phyloP scores from a whole-genome alignment of 2,113 vertebrate species.

The Indri indri region DNA sequence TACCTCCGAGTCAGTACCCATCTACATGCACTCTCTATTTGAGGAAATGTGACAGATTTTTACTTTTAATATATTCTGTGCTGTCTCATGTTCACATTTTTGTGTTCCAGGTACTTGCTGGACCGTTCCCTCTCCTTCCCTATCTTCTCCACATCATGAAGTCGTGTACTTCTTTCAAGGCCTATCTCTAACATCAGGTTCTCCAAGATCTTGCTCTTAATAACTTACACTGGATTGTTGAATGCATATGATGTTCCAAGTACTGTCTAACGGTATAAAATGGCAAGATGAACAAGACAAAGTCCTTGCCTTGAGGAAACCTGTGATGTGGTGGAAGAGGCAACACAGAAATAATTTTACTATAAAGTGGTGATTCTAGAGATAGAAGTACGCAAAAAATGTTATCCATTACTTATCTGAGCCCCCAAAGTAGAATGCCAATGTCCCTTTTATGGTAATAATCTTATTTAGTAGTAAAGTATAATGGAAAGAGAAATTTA shows the following conservation, averaged over 20 bases:
- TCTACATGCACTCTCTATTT: neutral
- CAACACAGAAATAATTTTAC: neutral
- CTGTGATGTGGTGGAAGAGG: neutral
- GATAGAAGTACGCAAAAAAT: accelerated
- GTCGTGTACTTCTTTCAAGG: neutral
- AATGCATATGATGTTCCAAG: neutral
- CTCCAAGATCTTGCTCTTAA: neutral
- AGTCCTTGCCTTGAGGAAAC: neutral
- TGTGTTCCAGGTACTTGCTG: neutral
- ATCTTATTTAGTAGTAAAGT: neutral
- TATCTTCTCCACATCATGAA: neutral
- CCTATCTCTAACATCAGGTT: neutral
- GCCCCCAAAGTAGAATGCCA: neutral
- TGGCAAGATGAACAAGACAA: neutral
- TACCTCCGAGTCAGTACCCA: neutral
- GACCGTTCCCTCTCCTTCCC: neutral
- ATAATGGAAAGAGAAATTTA: neutral
- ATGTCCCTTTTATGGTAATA: neutral
- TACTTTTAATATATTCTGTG: neutral
- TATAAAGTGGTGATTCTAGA: neutral
- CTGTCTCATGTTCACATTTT: neutral
- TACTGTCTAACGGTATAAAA: neutral
- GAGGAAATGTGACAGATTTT: neutral
- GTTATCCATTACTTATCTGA: neutral
- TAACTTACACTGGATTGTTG: neutral